Base-by-base conservation (phyloP, 2,113 vertebrate genomes). In the Albula glossodonta region DNA sequence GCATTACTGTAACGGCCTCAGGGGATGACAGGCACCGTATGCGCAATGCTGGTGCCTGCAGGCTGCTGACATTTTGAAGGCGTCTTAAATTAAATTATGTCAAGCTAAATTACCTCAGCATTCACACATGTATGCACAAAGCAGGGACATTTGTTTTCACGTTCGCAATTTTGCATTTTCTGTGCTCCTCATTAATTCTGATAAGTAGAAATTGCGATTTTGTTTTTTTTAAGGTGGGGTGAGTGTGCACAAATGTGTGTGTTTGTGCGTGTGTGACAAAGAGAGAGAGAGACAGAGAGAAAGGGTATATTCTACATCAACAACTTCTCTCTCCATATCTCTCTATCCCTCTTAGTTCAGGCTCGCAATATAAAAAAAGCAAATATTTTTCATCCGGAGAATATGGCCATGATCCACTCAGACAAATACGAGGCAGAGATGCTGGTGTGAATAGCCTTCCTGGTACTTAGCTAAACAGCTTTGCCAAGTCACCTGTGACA, bases 321-420 rank as follows among this genome's bases (percentile, higher is more conserved):
- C 31, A 41, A 41, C 31, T 41, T 80, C 70, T 82, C 85, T 78
- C 51, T 87, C 51, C 84, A 31, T 60, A 83, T 83, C 81, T 50
- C n/a, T 60, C 41, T 17, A 53, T 84, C 81, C 86, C 66, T 31
- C 60, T 56, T 56, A 70, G 19, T 0, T 70, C 17, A 70, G 3
- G 19, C 5, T 74, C 70, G 9, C 70, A n/a, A 74, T 22, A 74
- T 74, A 74, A 74, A 74, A 56, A 74, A 10, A n/a, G 63, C 63
- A 5, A 74, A 9, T 10, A 74, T 74, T 74, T 74, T 74, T 74
- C 70, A 74, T 74, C 70, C 9, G 8, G 4, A 74, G 5, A 22
- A 31, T 25, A n/a, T 74, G 63, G 19, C n/a, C 22, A 70, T 22
- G 22, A 17, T 17, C 4, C 13, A 74, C 48, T 52, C 70, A 17